A percentile compares a stretch with the other conserved stretches of the same genome.
Evolutionary conservation across 2,888 invertebrate species (phyloP).

Genomic region (Anagyrus pseudococci): DNA sequence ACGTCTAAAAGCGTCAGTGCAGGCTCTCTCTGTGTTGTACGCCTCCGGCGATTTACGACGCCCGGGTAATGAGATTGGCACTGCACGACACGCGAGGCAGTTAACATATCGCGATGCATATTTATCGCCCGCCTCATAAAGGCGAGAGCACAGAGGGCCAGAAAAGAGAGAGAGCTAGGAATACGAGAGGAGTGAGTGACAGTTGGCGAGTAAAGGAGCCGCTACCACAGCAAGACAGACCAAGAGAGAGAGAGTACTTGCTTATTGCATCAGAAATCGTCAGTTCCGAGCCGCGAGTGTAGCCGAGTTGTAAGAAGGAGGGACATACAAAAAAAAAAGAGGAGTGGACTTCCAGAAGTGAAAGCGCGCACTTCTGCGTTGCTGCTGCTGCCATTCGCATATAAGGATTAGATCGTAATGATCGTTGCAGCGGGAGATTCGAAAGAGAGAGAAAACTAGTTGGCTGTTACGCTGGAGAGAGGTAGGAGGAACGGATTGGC

Average conservation of each 20-base stretch:
- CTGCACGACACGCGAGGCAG: slow-evolving; percentile 4
- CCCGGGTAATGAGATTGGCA: background rate
- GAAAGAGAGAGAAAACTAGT: too few species aligned
- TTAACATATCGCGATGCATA: slow-evolving; percentile 23
- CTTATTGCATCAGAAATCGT: too few species aligned
- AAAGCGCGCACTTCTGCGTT: slow-evolving; percentile 1
- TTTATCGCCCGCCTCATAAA: slow-evolving; percentile 20
- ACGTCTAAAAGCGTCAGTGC: too few species aligned
- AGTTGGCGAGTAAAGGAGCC: background rate
- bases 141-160: background rate
- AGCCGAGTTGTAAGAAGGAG: background rate
- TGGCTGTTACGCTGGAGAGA: too few species aligned
- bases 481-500: too few species aligned
- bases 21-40: too few species aligned
- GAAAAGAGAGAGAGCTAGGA: slow-evolving; percentile 2
- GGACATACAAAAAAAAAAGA: background rate
- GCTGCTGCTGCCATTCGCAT: too few species aligned
- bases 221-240: too few species aligned
- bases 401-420: too few species aligned
- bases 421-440: too few species aligned
- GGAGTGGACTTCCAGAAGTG: background rate
- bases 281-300: too few species aligned
- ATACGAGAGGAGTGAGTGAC: slow-evolving; percentile 12
- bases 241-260: too few species aligned
- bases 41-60: slow-evolving; percentile 10